These are phyloP conservation scores for Pseudomyrmex flavicornis DNA, from an alignment of 1,140 invertebrate species.

Conservation along the genomic window DNA sequence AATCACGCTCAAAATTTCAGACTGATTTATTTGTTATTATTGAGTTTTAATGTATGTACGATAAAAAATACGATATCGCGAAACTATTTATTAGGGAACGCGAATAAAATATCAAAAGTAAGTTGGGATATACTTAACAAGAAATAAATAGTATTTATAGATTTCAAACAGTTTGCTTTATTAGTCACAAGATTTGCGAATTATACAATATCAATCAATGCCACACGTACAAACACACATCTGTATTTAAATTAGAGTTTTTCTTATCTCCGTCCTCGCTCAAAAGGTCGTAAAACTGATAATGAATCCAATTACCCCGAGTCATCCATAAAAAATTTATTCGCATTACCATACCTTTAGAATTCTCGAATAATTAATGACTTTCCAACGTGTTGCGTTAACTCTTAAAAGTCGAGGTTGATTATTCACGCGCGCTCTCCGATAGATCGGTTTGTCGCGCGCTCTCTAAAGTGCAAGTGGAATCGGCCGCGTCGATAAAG, in stretches of 20 bases:
- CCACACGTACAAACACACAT: no score
- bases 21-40: slow-evolving; percentile 10
- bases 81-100: slow-evolving; percentile 1
- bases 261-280: no score
- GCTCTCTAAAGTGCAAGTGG: slow-evolving; percentile 5
- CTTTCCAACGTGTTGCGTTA: background rate
- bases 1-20: background rate
- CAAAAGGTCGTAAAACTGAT: no score
- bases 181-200: no score
- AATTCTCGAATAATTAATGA: slow-evolving; percentile 22
- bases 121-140: slow-evolving; percentile 14
- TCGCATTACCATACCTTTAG: background rate
- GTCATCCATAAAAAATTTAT: background rate
- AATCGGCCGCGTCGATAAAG: slow-evolving; percentile 24
- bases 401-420: background rate
- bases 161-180: no score
- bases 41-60: background rate
- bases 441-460: background rate
- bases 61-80: background rate
- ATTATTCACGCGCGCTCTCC: background rate
- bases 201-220: no score
- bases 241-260: no score
- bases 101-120: background rate
- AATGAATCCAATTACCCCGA: no score
- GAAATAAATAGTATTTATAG: background rate